phyloP scores from a whole-genome alignment of 2,113 vertebrate genomes.

The Xenopus laevis region DNA sequence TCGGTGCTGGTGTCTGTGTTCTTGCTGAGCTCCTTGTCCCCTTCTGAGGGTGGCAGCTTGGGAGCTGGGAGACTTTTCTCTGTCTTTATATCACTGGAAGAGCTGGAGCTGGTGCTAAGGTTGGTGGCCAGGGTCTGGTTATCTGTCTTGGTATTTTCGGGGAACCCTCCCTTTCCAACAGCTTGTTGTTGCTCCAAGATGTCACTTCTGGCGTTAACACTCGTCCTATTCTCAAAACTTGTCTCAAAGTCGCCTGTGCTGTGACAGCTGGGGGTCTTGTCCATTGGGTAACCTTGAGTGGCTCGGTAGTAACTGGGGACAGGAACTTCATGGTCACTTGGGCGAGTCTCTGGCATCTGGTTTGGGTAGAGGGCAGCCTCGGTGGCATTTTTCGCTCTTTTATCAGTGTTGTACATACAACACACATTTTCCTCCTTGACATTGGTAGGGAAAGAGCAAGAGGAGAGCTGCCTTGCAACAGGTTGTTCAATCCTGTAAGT shows the following conservation, averaged over 20 bases:
- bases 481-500: conserved; percentile 83
- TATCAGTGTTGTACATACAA: conserved; percentile 84
- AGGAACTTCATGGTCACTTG: conserved; percentile 73
- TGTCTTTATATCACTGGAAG: conserved; percentile 62
- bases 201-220: conserved; percentile 69
- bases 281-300: conserved; percentile 74
- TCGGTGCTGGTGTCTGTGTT: conserved; percentile 78
- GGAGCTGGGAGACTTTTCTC: conserved; percentile 64
- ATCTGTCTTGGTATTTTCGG: conserved; percentile 69
- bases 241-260: conserved; percentile 70
- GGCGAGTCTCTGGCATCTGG: conserved; percentile 78
- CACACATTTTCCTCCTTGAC: conserved; percentile 94
- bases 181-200: conserved; percentile 58
- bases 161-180: conserved; percentile 61
- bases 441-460: conserved; percentile 83
- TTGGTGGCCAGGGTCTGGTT: conserved; percentile 47
- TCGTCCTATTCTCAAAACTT: conserved; percentile 75
- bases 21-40: conserved; percentile 70
- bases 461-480: conserved; percentile 90
- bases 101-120: conserved; percentile 44
- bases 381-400: conserved; percentile 76
- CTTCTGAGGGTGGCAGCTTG: conserved; percentile 64
- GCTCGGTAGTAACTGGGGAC: conserved; percentile 78
- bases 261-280: conserved; percentile 70
- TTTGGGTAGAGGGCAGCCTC: conserved; percentile 80